Base-by-base conservation (phyloP, 2,113 vertebrate genomes). In the Steatornis caripensis region DNA sequence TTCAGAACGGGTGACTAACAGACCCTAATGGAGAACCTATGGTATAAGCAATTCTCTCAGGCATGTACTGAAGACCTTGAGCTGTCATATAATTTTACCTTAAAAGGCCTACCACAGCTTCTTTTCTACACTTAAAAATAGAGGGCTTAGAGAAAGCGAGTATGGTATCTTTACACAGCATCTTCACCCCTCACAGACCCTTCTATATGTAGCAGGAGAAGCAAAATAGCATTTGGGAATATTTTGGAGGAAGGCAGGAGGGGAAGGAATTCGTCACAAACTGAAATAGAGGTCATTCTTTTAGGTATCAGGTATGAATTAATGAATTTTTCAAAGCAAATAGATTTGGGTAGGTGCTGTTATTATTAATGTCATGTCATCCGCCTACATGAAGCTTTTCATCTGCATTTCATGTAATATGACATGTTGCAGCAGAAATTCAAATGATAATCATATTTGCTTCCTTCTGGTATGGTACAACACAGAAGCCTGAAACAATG, bases 401-500 rank as follows among this genome's bases (percentile, higher is more conserved):
- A 21, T 36, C 16, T 23, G 51, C 46, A 36, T 61, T 90, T 96
- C 27, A 46, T 82, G 14, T 80, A 78, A 87, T 64, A 78, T 54
- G 69, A 79, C 65, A 61, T 54, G 72, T 72, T 84, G 61, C 41
- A 93, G 30, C 27, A 89, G 66, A 94, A 95, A 90, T 85, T 94
- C 37, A 87, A 72, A 79, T 91, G 60, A 61, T 58, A 74, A 45
- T 84, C 18, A 4, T 95, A 53, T 86, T 78, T 72, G 34, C 16
- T 97, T 30, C 16, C 13, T 93, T 55, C 46, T 94, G 51, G 23
- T 88, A 76, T 11, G 43, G 29, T 71, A 81, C 45, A 69, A 78
- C 78, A 91, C 20, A 76, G 34, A 95, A 70, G 72, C 65, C 53
- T 94, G 41, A 96, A 95, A 92, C 15, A 76, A 87, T 87, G 68